Evolutionary conservation across 2,888 invertebrate genomes (phyloP), one percentile per base, ranked within the genome.

Genomic region (Gymnosoma rotundatum): DNA sequence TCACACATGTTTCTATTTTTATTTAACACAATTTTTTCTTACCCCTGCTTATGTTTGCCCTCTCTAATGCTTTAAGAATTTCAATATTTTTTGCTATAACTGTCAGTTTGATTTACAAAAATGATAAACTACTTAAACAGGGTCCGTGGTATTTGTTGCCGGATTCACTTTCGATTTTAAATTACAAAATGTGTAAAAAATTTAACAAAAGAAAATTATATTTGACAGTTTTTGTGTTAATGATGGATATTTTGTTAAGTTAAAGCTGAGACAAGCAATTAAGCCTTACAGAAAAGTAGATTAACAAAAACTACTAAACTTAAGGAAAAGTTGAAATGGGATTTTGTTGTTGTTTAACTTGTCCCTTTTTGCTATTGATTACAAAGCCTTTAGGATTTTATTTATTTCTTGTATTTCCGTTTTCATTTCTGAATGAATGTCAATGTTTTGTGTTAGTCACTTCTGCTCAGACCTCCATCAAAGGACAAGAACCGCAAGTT

Each of bases 71-170:
- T 9, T 20, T n/a, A 18, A n/a, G 20, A 21, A 16, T 14, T 56
- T 8, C 0, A 10, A 48, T 38, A 50, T 54, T 74, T 74, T 67
- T 69, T 50, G 56, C 69, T 25, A 18, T 42, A 69, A 63, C 74
- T 81, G 80, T 81, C 80, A 81, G 67, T 81, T 75, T 70, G 50
- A 52, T 63, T 75, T 64, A 14, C 25, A 45, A 72, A 75, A 70
- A 82, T 82, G 81, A 82, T 82, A 70, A 76, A 82, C 70, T 82
- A 72, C 64, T 76, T 82, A 45, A 81, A 58, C 21, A 45, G 45
- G 58, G 48, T 50, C 63, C 32, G 16, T 21, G 0, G 6, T 32
- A 32, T n/a, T 58, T 56, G 7, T 21, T 58, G 18, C 18, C 9
- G 36, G 20, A 36, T 45, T 48, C 25, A 21, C 58, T 69, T 42